Conservation (phyloP, 2,797 vertebrate species). For the Ficedula albicollis region DNA sequence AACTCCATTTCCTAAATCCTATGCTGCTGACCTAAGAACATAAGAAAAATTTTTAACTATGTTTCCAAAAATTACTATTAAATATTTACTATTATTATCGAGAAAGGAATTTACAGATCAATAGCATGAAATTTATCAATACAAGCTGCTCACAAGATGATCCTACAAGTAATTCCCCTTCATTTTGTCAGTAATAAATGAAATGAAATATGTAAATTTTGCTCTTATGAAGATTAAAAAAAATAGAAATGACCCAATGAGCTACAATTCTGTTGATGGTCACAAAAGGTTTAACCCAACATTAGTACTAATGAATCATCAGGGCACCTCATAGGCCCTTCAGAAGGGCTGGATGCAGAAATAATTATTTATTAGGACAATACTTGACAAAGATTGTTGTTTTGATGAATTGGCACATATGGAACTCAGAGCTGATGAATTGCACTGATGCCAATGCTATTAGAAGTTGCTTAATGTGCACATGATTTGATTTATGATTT, state of each 20-base stretch:
- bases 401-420: constrained; percentile 60
- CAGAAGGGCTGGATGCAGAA: constrained; percentile 10
- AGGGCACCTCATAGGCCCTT: constrained; percentile 20
- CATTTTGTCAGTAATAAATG: not conserved
- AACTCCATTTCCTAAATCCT: not conserved
- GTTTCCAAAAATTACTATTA: not conserved
- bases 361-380: constrained; percentile 62
- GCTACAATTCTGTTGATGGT: not conserved
- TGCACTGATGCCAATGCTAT: constrained; percentile 22
- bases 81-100: not conserved
- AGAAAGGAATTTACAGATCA: not conserved
- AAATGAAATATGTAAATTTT: not conserved
- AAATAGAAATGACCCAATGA: not conserved
- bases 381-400: constrained; percentile 35
- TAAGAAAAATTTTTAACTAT: not conserved
- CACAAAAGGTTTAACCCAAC: constrained; percentile 9
- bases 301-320: constrained; percentile 13
- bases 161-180: not conserved
- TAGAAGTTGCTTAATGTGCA: constrained; percentile 45
- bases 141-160: not conserved
- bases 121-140: not conserved
- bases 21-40: not conserved
- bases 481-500: constrained; percentile 48
- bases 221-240: not conserved
- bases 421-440: constrained; percentile 42